Conservation (phyloP, 2,888 invertebrate species). For the Trileptium ribeirensis region DNA sequence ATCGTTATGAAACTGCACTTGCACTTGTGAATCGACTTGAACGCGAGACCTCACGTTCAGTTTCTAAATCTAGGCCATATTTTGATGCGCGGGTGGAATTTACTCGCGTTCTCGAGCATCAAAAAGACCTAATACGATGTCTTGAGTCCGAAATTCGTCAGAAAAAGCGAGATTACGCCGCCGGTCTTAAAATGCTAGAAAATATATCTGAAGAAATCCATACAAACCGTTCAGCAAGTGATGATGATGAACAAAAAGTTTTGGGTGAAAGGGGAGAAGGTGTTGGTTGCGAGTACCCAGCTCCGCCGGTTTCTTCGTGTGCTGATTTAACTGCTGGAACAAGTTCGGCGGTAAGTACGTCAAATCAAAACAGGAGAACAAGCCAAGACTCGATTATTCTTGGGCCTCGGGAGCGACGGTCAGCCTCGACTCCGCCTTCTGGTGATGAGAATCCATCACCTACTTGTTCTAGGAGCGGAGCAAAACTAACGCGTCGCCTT, state of each 20-base stretch:
- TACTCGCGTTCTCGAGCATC: slow-evolving; percentile 43
- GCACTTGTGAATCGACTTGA: slow-evolving; percentile 50
- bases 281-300: slow-evolving; percentile 26
- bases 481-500: too few relatives aligned
- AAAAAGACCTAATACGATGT: slow-evolving; percentile 37
- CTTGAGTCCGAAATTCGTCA: slow-evolving; percentile 41
- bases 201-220: slow-evolving; percentile 47
- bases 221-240: slow-evolving; percentile 36
- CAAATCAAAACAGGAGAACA: too few relatives aligned
- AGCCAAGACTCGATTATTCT: too few relatives aligned
- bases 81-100: slow-evolving; percentile 47
- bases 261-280: slow-evolving; percentile 22
- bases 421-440: too few relatives aligned
- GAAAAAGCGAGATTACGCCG: slow-evolving; percentile 48
- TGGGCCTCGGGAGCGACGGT: too few relatives aligned
- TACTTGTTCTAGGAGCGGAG: too few relatives aligned
- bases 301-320: slow-evolving; percentile 19
- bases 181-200: slow-evolving; percentile 45
- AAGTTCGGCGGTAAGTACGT: too few relatives aligned
- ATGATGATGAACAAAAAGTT: background rate
- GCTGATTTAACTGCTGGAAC: too few relatives aligned
- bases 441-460: too few relatives aligned
- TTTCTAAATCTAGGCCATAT: slow-evolving; percentile 52
- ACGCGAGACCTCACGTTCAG: slow-evolving; percentile 52
- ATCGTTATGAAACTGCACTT: slow-evolving; percentile 43